These are phyloP conservation scores for Erethizon dorsatum DNA, from an alignment of 2,797 vertebrate species.

Conservation along the genomic window DNA sequence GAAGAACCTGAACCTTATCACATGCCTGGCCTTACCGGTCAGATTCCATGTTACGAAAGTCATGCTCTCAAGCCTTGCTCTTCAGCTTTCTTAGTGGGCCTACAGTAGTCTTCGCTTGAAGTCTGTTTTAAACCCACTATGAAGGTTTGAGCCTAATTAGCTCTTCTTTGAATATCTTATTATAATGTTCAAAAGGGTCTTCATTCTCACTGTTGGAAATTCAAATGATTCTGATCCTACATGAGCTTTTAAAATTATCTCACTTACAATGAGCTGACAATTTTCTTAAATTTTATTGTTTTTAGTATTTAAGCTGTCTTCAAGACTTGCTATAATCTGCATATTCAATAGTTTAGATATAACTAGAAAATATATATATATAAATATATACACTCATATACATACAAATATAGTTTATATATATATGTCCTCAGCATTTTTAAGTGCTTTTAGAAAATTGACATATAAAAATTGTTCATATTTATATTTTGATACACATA, in stretches of 20 bases:
- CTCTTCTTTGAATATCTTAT: background rate
- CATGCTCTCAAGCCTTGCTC: background rate
- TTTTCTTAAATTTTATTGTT: background rate
- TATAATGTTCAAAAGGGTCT: background rate
- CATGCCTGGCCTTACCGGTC: background rate
- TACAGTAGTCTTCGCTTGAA: background rate
- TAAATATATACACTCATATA: background rate
- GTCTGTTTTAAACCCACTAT: background rate
- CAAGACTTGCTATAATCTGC: background rate
- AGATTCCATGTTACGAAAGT: background rate
- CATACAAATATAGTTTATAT: background rate
- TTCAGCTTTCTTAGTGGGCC: background rate
- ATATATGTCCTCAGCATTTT: background rate
- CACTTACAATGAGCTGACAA: background rate
- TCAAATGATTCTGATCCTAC: background rate
- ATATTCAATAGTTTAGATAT: background rate
- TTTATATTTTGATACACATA: background rate
- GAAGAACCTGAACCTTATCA: background rate
- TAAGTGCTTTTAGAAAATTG: background rate
- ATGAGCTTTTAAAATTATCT: background rate
- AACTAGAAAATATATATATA: background rate
- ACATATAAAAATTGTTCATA: background rate
- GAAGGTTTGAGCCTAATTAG: background rate
- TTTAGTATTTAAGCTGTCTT: background rate
- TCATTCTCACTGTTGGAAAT: background rate